These are phyloP conservation scores for Spodoptera littoralis DNA, from an alignment of 2,888 invertebrate species.

Conservation along the genomic window DNA sequence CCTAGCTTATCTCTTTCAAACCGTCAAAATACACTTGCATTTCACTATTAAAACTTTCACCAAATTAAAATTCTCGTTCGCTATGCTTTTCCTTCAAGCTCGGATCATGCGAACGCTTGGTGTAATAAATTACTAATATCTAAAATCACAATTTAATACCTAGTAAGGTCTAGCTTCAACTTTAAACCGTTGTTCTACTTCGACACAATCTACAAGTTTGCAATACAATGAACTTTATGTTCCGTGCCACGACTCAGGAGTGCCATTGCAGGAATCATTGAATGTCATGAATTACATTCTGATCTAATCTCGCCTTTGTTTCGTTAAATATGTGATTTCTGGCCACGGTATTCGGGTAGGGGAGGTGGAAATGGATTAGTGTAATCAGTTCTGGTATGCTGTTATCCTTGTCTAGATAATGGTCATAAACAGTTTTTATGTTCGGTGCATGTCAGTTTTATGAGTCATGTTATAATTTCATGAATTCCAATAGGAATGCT, in stretches of 20 bases:
- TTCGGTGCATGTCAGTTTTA: slow-evolving; percentile 6
- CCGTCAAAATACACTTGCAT: slow-evolving; percentile 22
- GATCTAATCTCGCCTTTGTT: slow-evolving; percentile 42
- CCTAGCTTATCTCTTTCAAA: slow-evolving; percentile 4
- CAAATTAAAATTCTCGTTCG: slow-evolving; percentile 26
- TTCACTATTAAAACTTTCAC: slow-evolving; percentile 32
- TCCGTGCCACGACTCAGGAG: slow-evolving; percentile 32
- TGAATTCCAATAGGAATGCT: slow-evolving; percentile 1
- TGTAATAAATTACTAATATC: slow-evolving; percentile 35
- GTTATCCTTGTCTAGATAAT: slow-evolving; percentile 13
- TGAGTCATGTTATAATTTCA: background rate
- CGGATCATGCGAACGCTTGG: slow-evolving; percentile 34
- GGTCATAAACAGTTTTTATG: slow-evolving; percentile 10
- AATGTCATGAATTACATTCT: slow-evolving; percentile 46
- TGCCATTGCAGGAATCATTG: slow-evolving; percentile 42
- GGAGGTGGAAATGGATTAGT: slow-evolving; percentile 22
- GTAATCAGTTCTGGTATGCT: slow-evolving; percentile 22
- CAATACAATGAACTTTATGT: slow-evolving; percentile 50
- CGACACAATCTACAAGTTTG: slow-evolving; percentile 31
- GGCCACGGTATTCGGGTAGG: slow-evolving; percentile 17
- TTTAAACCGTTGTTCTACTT: slow-evolving; percentile 36
- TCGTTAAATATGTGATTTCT: slow-evolving; percentile 45
- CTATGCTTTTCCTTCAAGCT: slow-evolving; percentile 17
- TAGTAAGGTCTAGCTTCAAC: slow-evolving; percentile 28
- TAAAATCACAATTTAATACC: slow-evolving; percentile 46